Base-by-base conservation (phyloP, 2,797 vertebrate species). In the Pitangus sulphuratus region DNA sequence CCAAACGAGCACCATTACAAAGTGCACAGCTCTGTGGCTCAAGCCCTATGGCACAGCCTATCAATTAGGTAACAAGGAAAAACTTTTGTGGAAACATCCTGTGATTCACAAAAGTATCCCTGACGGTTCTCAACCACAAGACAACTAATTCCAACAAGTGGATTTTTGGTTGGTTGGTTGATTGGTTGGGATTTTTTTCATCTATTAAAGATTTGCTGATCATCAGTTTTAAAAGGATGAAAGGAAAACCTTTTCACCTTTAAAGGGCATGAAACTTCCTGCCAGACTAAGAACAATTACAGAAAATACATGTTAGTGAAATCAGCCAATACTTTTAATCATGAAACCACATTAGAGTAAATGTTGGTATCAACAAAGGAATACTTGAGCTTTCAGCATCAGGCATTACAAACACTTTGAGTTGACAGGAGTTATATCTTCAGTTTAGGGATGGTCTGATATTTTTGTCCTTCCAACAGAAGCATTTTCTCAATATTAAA, bases 121-220 rank as follows among this genome's bases (percentile, higher is more conserved):
- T 35, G n/a, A 39, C 1, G 0, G 3, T 11, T 72, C 37, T 15
- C 31, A 69, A 8, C 4, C 3, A 4, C 26, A n/a, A 28, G 33
- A 57, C 14, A 33, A 24, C 9, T 11, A 47, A 84, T 79, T 87
- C 62, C 30, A 45, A 3, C 14, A 37, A 21, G 25, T 1, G 2
- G 5, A 7, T 50, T 69, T 69, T 80, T 42, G 12, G 14, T n/a
- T 35, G 39, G 4, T n/a, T 40, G 5, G 21, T 44, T 47, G 40
- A 68, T 31, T 21, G 25, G 9, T 9, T 54, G 65, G 33, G 22
- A 64, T 28, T 19, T 51, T 62, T 74, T 79, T 45, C 5, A 35
- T 57, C n/a, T 87, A 1, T 50, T 65, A 56, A 78, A 71, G 17
- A 68, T 25, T 48, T 79, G 15, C 16, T 37, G 21, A 66, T 26